Conservation (phyloP, 2,113 vertebrate genomes). For the Xenus cinereus region DNA sequence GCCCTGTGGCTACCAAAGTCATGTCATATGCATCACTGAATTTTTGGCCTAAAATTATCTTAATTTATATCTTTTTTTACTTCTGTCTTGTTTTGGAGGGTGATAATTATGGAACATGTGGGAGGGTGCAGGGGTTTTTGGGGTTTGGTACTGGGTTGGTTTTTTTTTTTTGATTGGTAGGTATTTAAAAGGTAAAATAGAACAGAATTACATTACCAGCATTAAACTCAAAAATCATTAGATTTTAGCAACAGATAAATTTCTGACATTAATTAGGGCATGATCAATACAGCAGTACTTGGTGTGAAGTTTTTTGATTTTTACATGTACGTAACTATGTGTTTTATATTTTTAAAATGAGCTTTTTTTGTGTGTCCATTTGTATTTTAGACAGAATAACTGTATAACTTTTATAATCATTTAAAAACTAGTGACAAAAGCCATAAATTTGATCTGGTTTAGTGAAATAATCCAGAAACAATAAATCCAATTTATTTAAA, state of each 20-base stretch:
- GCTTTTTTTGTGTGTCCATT: not conserved
- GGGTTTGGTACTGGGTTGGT: too few species aligned
- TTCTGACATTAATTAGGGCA: not conserved
- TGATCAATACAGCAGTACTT: not conserved
- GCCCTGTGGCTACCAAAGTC: not conserved
- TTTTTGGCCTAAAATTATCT: not conserved
- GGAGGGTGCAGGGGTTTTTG: too few species aligned
- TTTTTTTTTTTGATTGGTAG: not conserved
- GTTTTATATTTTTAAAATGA: not conserved
- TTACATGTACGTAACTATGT: not conserved
- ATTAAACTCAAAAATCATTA: not conserved
- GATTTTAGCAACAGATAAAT: not conserved
- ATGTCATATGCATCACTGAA: not conserved
- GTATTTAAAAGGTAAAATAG: not conserved
- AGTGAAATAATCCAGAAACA: not conserved
- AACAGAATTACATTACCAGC: not conserved
- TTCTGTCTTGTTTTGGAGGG: not conserved
- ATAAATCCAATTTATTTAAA: not conserved
- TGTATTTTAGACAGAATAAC: not conserved
- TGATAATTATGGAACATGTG: not conserved
- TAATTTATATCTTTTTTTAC: not conserved
- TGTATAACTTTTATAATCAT: not conserved
- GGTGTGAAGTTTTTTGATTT: not conserved
- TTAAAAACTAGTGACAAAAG: not conserved
- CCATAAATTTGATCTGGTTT: not conserved